Base-by-base conservation (phyloP, 2,113 vertebrate species). In the Entomyzon cyanotis region DNA sequence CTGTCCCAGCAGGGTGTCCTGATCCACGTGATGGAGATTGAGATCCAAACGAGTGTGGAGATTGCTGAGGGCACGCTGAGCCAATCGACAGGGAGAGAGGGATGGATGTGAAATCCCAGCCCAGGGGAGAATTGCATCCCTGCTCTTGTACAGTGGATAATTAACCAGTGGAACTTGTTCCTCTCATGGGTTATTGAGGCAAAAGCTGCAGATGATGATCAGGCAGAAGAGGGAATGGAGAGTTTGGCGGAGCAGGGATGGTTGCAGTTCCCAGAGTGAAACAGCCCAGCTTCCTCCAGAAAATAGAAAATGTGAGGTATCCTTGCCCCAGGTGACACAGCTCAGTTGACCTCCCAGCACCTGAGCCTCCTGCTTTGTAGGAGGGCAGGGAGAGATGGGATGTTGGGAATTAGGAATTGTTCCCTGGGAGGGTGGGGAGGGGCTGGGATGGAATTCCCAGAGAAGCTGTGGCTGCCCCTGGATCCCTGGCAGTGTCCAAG, bases 111-210 rank as follows among this genome's bases (percentile, higher is more conserved):
- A 93, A 87, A 92, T 79, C 88, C 85, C 41, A 47, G 42, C 85
- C 93, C 11, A 22, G 85, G 77, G 71, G 37, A 90, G 85, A 82
- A 59, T 50, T 67, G 63, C 70, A 82, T 63, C 85, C 85, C 56
- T 82, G 90, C 88, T 75, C 91, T 59, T 30, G 52, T 82, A 42
- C 55, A 55, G 41, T 53, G 85, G 69, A 28, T 90, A 77, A 95
- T 95, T 93, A 93, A 92, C 60, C 62, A 59, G 56, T 81, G 70
- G 52, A 91, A 69, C 77, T 86, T 58, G 52, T 81, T 87, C 89
- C 64, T 68, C 56, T 67, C 84, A 84, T 53, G 11, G n/a, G 44
- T 62, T 50, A 81, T 30, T 70, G 81, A 78, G 80, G 73, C 50
- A 91, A 62, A 91, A 91, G 80, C 59, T 91, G 44, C 87, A 93